phyloP scores from a whole-genome alignment of 2,113 vertebrate species.

The Nyctibius bracteatus region DNA sequence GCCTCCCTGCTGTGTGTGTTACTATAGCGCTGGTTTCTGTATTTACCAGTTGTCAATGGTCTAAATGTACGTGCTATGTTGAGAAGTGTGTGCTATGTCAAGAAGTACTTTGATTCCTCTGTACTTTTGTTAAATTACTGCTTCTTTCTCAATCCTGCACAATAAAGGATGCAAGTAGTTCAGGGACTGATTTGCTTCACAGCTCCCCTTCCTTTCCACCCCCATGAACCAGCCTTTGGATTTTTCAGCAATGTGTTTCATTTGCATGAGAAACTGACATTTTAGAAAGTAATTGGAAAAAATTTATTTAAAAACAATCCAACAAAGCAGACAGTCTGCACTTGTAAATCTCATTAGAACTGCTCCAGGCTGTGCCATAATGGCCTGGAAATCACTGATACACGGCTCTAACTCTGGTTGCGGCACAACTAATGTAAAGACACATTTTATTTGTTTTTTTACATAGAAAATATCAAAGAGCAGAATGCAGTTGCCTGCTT shows the following conservation, averaged over 20 bases:
- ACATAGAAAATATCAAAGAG: neutral
- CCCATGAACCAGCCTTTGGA: neutral
- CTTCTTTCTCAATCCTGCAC: neutral
- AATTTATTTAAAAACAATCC: neutral
- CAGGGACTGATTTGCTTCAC: neutral
- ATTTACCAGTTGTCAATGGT: neutral
- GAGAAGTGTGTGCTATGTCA: neutral
- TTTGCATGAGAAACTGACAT: neutral
- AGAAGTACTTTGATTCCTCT: neutral
- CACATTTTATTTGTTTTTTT: neutral
- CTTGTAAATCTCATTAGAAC: neutral
- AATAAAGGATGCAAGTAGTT: neutral
- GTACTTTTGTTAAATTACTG: neutral
- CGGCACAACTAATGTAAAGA: neutral
- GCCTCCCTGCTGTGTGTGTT: neutral
- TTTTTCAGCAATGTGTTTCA: neutral
- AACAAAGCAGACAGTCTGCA: neutral
- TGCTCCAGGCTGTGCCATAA: neutral
- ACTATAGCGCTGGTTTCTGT: neutral
- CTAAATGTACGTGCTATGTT: neutral
- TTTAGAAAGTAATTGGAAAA: conserved; percentile 1
- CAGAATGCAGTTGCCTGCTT: neutral
- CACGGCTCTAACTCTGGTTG: neutral
- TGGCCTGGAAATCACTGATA: neutral
- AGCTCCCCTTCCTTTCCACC: neutral